Evolutionary conservation across 2,113 vertebrate species (phyloP).

Genomic region (Octodon degus): DNA sequence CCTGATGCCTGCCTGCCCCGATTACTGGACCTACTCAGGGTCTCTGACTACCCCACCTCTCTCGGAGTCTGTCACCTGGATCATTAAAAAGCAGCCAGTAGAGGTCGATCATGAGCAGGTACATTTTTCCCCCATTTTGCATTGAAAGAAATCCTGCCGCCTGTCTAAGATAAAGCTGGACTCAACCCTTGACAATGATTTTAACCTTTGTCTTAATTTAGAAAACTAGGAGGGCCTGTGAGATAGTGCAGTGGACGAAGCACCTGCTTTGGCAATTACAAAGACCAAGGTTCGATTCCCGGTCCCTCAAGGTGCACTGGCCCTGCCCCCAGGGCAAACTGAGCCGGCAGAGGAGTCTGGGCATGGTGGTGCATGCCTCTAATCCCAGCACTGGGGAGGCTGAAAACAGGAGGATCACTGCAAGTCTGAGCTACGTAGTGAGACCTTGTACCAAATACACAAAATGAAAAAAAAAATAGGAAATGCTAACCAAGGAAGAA

Average conservation of each 20-base stretch:
- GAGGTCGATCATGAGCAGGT: conserved; percentile 97
- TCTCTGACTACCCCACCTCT: conserved; percentile 96
- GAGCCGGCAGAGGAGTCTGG: no score
- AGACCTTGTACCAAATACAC: no score
- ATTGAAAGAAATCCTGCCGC: neutral
- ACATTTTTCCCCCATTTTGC: conserved; percentile 28
- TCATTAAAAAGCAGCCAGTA: conserved; percentile 95
- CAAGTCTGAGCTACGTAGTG: no score
- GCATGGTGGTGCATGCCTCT: no score
- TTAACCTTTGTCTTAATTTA: conserved; percentile 59
- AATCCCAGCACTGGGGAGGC: no score
- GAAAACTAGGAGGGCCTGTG: neutral
- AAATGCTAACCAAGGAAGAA: conserved; percentile 50
- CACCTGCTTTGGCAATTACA: no score
- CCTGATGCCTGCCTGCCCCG: conserved; percentile 90
- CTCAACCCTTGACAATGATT: neutral
- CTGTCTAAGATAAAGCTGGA: neutral
- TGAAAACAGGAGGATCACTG: no score
- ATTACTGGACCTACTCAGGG: conserved; percentile 97
- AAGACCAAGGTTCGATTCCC: no score
- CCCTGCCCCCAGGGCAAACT: no score
- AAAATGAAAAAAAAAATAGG: no score
- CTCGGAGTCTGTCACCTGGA: conserved; percentile 95
- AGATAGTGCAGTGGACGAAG: no score
- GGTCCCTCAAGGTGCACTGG: no score